A percentile compares a stretch with the other conserved stretches of the same genome.
Conservation (phyloP, 2,888 invertebrate species). For the Apoda limacodes region DNA sequence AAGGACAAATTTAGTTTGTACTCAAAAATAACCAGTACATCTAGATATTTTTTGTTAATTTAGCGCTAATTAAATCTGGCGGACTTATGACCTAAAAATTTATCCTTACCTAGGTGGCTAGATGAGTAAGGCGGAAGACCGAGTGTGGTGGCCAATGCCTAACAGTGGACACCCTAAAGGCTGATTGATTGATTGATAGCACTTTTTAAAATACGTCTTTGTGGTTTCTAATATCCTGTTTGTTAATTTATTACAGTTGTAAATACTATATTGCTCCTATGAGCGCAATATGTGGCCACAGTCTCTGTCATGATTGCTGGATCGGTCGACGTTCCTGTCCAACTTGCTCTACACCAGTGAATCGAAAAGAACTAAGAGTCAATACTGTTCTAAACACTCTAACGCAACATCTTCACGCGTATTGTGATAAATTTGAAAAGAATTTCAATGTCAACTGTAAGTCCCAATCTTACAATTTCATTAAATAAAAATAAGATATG, state of each 20-base stretch:
- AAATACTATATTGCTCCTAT: conserved; percentile 43
- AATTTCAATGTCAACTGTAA: conserved; percentile 44
- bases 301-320: conserved; percentile 51
- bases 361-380: conserved; percentile 31
- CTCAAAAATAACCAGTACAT: no score
- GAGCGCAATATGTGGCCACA: conserved; percentile 48
- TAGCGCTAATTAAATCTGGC: no score
- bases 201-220: no score
- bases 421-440: conserved; percentile 38
- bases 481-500: conserved; percentile 2
- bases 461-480: conserved; percentile 17
- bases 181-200: no score
- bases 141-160: no score
- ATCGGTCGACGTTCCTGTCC: conserved; percentile 34
- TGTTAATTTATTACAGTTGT: conserved; percentile 49
- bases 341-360: conserved; percentile 30
- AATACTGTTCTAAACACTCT: conserved; percentile 36
- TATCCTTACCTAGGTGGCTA: no score
- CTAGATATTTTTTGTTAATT: no score
- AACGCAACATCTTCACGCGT: conserved; percentile 33
- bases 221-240: no score
- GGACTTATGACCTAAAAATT: no score
- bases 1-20: no score
- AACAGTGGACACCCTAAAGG: no score
- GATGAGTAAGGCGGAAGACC: no score